Evolutionary conservation across 2,888 invertebrate species (phyloP).

Genomic region (Machimus rusticus): DNA sequence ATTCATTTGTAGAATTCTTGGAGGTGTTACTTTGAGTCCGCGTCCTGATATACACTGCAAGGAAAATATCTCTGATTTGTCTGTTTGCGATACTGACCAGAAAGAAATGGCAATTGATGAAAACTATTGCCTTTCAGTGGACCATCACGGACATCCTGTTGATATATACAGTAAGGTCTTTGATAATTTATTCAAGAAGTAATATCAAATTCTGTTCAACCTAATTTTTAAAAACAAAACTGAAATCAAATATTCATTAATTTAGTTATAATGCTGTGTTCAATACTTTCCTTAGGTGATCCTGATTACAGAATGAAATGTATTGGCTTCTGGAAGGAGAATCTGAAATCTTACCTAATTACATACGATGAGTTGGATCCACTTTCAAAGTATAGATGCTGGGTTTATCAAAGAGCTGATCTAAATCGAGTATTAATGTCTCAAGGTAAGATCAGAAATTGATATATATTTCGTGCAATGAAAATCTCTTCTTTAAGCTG

Average conservation of each 20-base stretch:
- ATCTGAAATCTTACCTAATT: conserved; percentile 93
- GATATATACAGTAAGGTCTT: conserved; percentile 79
- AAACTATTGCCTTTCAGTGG: conserved; percentile 95
- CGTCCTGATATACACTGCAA: conserved; percentile 92
- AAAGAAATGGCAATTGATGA: conserved; percentile 94
- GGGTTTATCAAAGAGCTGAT: conserved; percentile 97
- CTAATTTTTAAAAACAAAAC: too few relatives aligned
- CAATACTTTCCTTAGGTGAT: conserved; percentile 64
- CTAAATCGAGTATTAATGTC: conserved; percentile 86
- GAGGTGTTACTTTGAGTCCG: conserved; percentile 93
- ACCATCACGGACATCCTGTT: conserved; percentile 91
- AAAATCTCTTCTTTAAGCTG: conserved; percentile 64
- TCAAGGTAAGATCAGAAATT: conserved; percentile 60
- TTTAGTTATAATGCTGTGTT: neutral
- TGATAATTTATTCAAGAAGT: neutral
- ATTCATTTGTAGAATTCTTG: conserved; percentile 75
- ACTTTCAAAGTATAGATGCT: conserved; percentile 93
- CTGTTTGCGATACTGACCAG: conserved; percentile 94
- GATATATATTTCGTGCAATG: conserved; percentile 50
- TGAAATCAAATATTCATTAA: neutral
- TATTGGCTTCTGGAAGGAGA: conserved; percentile 98
- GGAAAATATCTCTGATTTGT: conserved; percentile 92
- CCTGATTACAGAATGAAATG: conserved; percentile 97
- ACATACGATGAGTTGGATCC: conserved; percentile 97
- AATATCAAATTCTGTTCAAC: too few relatives aligned